These are phyloP conservation scores for Hafferia zeledoni DNA, from an alignment of 2,797 vertebrate genomes.

Conservation along the genomic window DNA sequence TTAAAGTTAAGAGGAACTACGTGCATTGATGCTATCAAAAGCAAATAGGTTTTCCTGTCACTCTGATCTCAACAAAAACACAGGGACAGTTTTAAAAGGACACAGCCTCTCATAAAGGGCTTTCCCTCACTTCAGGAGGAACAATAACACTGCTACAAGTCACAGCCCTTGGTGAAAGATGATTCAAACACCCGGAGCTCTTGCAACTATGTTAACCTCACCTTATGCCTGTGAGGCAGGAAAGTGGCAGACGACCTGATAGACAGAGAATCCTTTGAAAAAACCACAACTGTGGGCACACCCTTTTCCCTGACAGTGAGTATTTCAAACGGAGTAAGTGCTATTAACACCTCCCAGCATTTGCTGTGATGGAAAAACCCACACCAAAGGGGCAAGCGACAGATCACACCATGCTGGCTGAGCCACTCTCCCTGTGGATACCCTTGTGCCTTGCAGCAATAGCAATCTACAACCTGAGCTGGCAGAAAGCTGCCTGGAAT, in stretches of 20 bases:
- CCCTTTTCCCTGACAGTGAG: neutral
- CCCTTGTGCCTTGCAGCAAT: neutral
- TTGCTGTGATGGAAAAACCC: rapidly evolving
- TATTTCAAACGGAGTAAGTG: neutral
- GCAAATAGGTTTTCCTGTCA: neutral
- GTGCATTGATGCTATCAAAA: neutral
- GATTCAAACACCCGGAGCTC: neutral
- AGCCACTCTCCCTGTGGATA: neutral
- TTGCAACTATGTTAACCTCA: rapidly evolving
- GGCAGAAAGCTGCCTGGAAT: neutral
- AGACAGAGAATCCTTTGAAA: neutral
- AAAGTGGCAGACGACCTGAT: neutral
- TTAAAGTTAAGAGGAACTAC: neutral
- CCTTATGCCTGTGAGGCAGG: neutral
- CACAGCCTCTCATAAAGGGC: neutral
- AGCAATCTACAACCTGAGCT: neutral
- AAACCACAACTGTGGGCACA: neutral
- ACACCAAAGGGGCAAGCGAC: neutral
- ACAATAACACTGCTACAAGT: neutral
- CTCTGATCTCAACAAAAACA: neutral
- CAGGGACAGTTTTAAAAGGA: neutral
- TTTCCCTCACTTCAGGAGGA: neutral
- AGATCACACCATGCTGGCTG: neutral
- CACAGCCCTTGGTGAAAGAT: neutral
- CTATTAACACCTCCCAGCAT: neutral